Evolutionary conservation across 2,113 vertebrate genomes (phyloP).

Genomic region (Plecotus auritus): DNA sequence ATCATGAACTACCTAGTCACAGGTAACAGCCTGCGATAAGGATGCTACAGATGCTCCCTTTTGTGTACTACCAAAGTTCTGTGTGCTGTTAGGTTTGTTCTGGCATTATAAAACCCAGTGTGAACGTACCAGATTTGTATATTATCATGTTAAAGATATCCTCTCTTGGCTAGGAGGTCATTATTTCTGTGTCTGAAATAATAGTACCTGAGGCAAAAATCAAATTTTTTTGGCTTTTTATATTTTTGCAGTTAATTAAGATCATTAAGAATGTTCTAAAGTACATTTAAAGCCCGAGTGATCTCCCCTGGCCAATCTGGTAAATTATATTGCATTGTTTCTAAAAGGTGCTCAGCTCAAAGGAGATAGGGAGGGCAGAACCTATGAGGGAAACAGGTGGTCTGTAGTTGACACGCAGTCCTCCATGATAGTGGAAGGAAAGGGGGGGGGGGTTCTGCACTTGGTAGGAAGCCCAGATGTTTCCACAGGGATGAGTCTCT

Average conservation of each 20-base stretch:
- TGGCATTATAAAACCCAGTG: no score
- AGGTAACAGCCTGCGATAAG: constrained; percentile 53
- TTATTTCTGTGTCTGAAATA: background rate
- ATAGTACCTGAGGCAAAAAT: background rate
- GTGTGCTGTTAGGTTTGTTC: background rate
- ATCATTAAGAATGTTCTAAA: background rate
- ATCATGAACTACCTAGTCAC: constrained; percentile 99
- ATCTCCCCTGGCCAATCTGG: background rate
- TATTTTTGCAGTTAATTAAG: background rate
- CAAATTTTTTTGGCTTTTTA: background rate
- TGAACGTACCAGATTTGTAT: no score
- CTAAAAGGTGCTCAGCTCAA: background rate
- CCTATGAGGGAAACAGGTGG: background rate
- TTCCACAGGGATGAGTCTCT: background rate
- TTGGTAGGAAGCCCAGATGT: background rate
- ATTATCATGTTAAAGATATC: background rate
- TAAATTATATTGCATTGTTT: background rate
- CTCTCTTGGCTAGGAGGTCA: background rate
- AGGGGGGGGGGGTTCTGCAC: no score
- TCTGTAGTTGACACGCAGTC: background rate
- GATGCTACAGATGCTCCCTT: background rate
- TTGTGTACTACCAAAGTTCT: background rate
- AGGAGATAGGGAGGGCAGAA: background rate
- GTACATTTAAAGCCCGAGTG: background rate
- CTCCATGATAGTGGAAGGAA: background rate